Conservation (phyloP, 2,888 invertebrate genomes). For the Meteorus cinctellus region DNA sequence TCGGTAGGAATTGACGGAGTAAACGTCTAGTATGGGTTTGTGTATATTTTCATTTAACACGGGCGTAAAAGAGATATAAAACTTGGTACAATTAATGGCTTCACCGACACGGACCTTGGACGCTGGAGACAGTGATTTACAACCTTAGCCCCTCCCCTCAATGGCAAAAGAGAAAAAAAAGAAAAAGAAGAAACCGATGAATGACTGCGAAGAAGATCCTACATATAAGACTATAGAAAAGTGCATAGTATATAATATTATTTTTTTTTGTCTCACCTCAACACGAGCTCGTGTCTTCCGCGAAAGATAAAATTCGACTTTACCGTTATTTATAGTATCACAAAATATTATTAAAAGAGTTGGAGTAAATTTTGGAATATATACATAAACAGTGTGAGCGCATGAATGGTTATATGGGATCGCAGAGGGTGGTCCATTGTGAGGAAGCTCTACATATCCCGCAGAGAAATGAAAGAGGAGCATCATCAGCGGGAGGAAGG, state of each 20-base stretch:
- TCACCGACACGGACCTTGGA: slow-evolving; percentile 48
- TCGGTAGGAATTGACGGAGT: slow-evolving; percentile 23
- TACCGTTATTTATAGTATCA: neutral
- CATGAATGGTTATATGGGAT: neutral
- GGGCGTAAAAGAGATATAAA: slow-evolving; percentile 52
- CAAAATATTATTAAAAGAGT: neutral
- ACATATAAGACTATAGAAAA: slow-evolving; percentile 7
- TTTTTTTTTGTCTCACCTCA: slow-evolving; percentile 15
- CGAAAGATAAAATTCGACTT: neutral
- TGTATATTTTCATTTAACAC: slow-evolving; percentile 49
- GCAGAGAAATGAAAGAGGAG: slow-evolving; percentile 23
- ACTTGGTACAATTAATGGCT: slow-evolving; percentile 55
- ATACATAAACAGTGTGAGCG: neutral
- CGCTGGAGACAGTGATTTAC: slow-evolving; percentile 49
- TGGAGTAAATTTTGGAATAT: neutral
- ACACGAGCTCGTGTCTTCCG: neutral
- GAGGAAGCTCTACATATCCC: slow-evolving; percentile 36
- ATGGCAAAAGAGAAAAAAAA: slow-evolving; percentile 38
- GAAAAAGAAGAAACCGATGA: slow-evolving; percentile 34
- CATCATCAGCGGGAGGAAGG: slow-evolving; percentile 11
- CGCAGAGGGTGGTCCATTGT: slow-evolving; percentile 41
- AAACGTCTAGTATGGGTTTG: slow-evolving; percentile 24
- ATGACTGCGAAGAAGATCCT: slow-evolving; percentile 26
- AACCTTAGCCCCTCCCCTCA: slow-evolving; percentile 51
- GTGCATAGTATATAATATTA: slow-evolving; percentile 5